A percentile compares a stretch with the other conserved stretches of the same genome.
Evolutionary conservation across 2,113 vertebrate species (phyloP).

Genomic region (Gasterosteus nipponicus): DNA sequence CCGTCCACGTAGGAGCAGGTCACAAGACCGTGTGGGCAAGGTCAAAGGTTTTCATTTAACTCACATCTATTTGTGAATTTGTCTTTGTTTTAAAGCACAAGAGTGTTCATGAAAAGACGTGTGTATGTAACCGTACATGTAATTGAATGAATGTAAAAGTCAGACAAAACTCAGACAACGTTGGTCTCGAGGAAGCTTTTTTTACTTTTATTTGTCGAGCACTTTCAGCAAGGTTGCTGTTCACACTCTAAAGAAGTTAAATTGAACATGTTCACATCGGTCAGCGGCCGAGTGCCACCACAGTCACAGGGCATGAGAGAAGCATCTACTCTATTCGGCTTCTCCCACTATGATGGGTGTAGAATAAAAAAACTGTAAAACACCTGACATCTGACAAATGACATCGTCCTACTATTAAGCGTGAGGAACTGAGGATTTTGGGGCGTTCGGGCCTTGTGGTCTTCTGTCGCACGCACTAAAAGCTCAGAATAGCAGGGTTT

Average conservation of each 20-base stretch:
- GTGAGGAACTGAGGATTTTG: background rate
- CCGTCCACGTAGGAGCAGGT: background rate
- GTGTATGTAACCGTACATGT: background rate
- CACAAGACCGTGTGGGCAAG: background rate
- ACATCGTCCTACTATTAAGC: background rate
- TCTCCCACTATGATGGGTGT: background rate
- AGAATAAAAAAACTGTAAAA: background rate
- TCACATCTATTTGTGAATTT: background rate
- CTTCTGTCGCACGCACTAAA: slow-evolving; percentile 14
- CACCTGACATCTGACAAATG: background rate
- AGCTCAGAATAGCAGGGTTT: slow-evolving; percentile 67
- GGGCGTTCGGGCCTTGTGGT: slow-evolving; percentile 5
- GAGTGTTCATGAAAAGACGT: background rate
- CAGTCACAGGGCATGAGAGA: background rate
- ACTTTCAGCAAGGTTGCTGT: background rate
- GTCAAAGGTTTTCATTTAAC: background rate
- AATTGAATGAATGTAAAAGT: background rate
- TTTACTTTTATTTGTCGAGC: background rate
- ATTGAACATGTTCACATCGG: background rate
- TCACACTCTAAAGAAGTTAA: background rate
- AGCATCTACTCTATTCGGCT: background rate
- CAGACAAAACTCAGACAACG: background rate
- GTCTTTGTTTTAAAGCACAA: background rate
- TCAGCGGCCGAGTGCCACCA: background rate
- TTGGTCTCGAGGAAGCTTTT: background rate